Evolutionary conservation across 2,888 invertebrate species (phyloP), one percentile per base, ranked within the genome.

Genomic region (Scrobipalpa costella): DNA sequence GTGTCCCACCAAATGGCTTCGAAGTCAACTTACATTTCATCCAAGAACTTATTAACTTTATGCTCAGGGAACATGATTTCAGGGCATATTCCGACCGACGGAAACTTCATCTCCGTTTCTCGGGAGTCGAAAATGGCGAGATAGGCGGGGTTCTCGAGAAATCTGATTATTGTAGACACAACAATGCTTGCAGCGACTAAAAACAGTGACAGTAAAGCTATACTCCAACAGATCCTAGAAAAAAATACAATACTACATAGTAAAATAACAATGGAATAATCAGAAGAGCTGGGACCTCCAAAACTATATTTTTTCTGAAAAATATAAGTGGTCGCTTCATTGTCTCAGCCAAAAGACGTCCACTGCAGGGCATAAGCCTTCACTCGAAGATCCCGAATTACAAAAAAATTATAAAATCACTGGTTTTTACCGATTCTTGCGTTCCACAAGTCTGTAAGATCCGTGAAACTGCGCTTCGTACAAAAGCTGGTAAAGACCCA

Each of bases 61-160:
- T 77, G 59, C 0, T 72, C 66, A 0, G 73, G 73, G 50, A 72
- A 86, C 0, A 68, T 50, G 0, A 86, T 38, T 57, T 85, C 85
- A 0, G 88, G 88, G 57, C 83, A 88, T 8, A 88, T 59, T 0
- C 78, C 38, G 0, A 88, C 83, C 0, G 82, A 68, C 0, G 88
- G 88, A 64, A 88, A 87, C 1, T 59, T 59, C 40, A 68, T 70
- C 1, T 11, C 2, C 0, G 1, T 13, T 0, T 69, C 61, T 7
- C 63, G 9, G 0, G 65, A 57, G 1, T 82, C 78, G 3, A 67
- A 34, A 13, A 73, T 69, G 1, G 71, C 71, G n/a, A 85, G 70
- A 63, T 66, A 81, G 0, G 86, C 86, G 0, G 88, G 88, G 33
- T 76, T 75, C 0, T 75, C 69, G 9, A 76, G 63, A 67, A 74